These are phyloP conservation scores for Psix sp. DNA, from an alignment of 1,140 invertebrate species.

Conservation along the genomic window DNA sequence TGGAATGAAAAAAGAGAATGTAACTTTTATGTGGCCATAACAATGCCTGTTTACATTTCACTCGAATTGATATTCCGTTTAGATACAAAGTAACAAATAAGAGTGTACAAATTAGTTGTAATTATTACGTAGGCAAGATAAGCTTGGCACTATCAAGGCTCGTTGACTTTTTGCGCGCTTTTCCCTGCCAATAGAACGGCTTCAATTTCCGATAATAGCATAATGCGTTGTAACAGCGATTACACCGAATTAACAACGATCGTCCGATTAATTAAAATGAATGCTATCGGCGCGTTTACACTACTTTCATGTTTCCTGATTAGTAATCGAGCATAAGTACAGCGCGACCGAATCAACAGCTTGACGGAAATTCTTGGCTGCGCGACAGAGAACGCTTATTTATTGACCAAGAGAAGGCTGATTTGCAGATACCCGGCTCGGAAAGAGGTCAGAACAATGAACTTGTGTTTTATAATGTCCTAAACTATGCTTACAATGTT, in stretches of 20 bases:
- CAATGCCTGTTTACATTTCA: background rate
- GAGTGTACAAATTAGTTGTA: constrained; percentile 21
- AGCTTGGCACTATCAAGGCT: constrained; percentile 14
- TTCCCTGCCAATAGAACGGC: constrained; percentile 30
- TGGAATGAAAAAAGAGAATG: no score
- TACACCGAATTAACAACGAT: constrained; percentile 61
- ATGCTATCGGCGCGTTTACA: constrained; percentile 70
- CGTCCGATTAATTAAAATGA: constrained; percentile 68
- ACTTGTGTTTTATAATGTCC: constrained; percentile 64
- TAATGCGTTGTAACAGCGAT: constrained; percentile 66
- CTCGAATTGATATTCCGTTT: background rate
- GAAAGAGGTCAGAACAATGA: constrained; percentile 69
- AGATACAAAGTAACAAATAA: background rate
- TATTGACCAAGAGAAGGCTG: constrained; percentile 57
- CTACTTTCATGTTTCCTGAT: constrained; percentile 71
- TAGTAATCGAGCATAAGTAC: constrained; percentile 68
- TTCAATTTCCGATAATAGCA: constrained; percentile 50
- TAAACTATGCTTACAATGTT: constrained; percentile 43
- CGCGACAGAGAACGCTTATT: constrained; percentile 60
- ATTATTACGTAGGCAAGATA: constrained; percentile 42
- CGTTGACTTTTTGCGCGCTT: constrained; percentile 26
- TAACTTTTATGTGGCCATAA: no score
- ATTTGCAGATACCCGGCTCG: constrained; percentile 49
- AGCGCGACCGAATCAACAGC: constrained; percentile 61
- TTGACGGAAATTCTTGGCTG: constrained; percentile 41